Evolutionary conservation across 2,113 vertebrate genomes (phyloP).

Genomic region (Raja brachyura): DNA sequence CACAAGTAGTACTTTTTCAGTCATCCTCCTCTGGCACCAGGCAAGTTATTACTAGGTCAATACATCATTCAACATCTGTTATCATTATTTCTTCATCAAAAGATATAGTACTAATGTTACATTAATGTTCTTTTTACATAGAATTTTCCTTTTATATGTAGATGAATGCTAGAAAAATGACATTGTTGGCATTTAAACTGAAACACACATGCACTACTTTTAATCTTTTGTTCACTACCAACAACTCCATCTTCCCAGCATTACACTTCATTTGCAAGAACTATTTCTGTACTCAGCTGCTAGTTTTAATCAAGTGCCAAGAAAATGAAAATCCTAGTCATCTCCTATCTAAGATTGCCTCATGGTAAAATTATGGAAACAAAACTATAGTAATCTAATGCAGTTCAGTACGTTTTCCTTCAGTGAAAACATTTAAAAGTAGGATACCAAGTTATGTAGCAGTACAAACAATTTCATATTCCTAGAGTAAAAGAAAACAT

Average conservation of each 20-base stretch:
- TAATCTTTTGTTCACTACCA: background rate
- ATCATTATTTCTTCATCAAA: background rate
- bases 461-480: background rate
- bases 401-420: background rate
- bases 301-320: too few species aligned
- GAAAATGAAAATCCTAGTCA: too few species aligned
- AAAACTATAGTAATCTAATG: background rate
- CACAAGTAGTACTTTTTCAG: background rate
- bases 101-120: background rate
- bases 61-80: background rate
- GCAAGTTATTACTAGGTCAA: background rate
- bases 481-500: background rate
- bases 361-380: background rate
- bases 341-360: background rate
- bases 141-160: background rate
- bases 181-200: background rate
- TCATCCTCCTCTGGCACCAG: background rate
- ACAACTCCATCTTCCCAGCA: background rate
- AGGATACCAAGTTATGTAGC: too few species aligned
- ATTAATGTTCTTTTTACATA: too few species aligned
- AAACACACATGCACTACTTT: background rate
- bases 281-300: background rate
- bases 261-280: background rate
- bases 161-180: background rate
- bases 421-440: too few species aligned